phyloP scores from a whole-genome alignment of 53 echinoderm and acorn worm genomes.

The Holothuria scabra region DNA sequence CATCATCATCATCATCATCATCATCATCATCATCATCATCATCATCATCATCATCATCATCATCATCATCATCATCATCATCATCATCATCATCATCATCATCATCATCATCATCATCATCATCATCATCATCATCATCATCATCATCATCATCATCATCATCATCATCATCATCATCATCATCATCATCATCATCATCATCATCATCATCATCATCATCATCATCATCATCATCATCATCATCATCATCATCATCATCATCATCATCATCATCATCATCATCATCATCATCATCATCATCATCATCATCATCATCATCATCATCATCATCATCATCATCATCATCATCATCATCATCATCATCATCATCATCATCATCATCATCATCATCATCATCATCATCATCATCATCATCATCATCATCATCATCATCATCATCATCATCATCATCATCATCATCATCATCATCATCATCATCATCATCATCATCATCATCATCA shows the following conservation, averaged over 20 bases:
- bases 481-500: conserved; percentile 7
- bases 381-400: conserved; percentile 54
- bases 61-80: conserved; percentile 47
- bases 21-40: conserved; percentile 10
- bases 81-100: conserved; percentile 7
- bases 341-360: conserved; percentile 22
- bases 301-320: conserved; percentile 57
- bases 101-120: conserved; percentile 55
- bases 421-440: conserved; percentile 29
- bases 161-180: conserved; percentile 46
- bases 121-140: conserved; percentile 50
- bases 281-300: conserved; percentile 10
- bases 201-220: conserved; percentile 38
- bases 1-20: conserved; percentile 37
- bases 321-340: conserved; percentile 48
- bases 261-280: conserved; percentile 43
- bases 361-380: conserved; percentile 50
- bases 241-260: conserved; percentile 59
- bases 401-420: conserved; percentile 37
- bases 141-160: conserved; percentile 29
- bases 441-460: conserved; percentile 59
- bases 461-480: conserved; percentile 38
- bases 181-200: conserved; percentile 54
- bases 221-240: conserved; percentile 28
- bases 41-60: conserved; percentile 59